Percentiles rank a stretch among this genome's conserved stretches.
Evolutionary conservation across 2,888 invertebrate genomes (phyloP).

Genomic region (Meandrusa payeni): DNA sequence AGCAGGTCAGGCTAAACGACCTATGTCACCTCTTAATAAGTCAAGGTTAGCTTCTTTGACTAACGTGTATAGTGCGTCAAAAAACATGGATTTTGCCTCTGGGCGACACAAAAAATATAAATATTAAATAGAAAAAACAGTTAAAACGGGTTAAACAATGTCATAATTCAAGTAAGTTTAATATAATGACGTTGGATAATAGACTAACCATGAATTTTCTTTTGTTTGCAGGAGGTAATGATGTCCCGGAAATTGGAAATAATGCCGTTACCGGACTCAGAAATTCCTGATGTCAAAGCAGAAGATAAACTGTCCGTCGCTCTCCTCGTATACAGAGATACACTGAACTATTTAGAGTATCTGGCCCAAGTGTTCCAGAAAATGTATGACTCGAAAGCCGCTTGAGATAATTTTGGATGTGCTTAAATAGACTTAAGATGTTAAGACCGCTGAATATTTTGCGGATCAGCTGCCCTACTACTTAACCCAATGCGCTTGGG

Average conservation of each 20-base stretch:
- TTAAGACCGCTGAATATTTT: conserved; percentile 36
- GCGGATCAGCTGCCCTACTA: conserved; percentile 26
- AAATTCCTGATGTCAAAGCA: conserved; percentile 49
- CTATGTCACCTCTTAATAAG: too few species aligned
- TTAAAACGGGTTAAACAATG: too few species aligned
- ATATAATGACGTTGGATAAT: too few species aligned
- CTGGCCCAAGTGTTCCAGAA: conserved; percentile 58
- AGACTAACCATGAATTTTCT: conserved; percentile 23
- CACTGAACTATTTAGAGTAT: conserved; percentile 65
- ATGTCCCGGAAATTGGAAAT: conserved; percentile 52
- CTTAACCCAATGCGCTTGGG: conserved; percentile 28
- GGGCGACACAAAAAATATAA: too few species aligned
- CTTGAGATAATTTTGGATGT: conserved; percentile 41
- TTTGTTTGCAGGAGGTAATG: conserved; percentile 59
- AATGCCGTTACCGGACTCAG: conserved; percentile 48
- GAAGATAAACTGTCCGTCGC: conserved; percentile 43
- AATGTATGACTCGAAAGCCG: conserved; percentile 43
- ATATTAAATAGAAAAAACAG: too few species aligned
- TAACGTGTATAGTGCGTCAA: too few species aligned
- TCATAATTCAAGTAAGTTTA: too few species aligned
- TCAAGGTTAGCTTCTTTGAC: too few species aligned
- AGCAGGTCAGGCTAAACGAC: too few species aligned
- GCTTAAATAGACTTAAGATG: conserved; percentile 33
- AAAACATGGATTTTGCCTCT: too few species aligned
- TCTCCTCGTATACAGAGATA: conserved; percentile 60